Evolutionary conservation across 2,797 vertebrate genomes (phyloP), one percentile per base, ranked within the genome.

Genomic region (Chelonia mydas): DNA sequence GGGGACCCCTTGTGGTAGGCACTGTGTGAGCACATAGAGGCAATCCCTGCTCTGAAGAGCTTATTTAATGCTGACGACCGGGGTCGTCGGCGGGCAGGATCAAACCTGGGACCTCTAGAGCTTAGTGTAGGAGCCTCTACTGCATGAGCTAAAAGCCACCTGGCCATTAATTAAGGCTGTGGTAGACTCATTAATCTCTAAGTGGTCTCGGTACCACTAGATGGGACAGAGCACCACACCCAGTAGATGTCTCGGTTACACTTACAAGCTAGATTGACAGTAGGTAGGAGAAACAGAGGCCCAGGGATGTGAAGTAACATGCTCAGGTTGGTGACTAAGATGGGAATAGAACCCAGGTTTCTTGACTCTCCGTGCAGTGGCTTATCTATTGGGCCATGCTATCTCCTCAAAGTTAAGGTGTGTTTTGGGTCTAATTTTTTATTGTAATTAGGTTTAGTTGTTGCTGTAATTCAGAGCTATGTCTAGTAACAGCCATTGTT

Each of bases 401-500:
- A 81, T 50, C 83, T 92, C 54, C 54, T 72, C 83, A 54, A 81
- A 81, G 7, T 74, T 37, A 54, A 59, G 81, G 51, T 81, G 50
- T 41, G 37, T 33, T 27, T 6, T 57, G 50, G 1, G 0, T n/a
- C 85, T 90, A 50, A 21, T 65, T 74, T 65, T 74, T 3, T 89
- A 77, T 49, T 68, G 23, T 92, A 81, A 82, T 74, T 89, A 57
- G 83, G 27, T 74, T 76, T 47, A 87, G 76, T 78, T 74, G 27
- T 15, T 80, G 84, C 17, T 61, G 81, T 92, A 94, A 90, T 90
- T 90, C 83, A 90, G 87, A 55, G 7, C 0, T 0, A 2, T 28
- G 79, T 47, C 31, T 85, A 50, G 78, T 78, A 86, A 59, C 90
- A 81, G 41, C 47, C 79, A 90, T 81, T 81, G 84, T 47, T 76